Conservation (phyloP, 2,888 invertebrate genomes). For the Sabatieria punctata region DNA sequence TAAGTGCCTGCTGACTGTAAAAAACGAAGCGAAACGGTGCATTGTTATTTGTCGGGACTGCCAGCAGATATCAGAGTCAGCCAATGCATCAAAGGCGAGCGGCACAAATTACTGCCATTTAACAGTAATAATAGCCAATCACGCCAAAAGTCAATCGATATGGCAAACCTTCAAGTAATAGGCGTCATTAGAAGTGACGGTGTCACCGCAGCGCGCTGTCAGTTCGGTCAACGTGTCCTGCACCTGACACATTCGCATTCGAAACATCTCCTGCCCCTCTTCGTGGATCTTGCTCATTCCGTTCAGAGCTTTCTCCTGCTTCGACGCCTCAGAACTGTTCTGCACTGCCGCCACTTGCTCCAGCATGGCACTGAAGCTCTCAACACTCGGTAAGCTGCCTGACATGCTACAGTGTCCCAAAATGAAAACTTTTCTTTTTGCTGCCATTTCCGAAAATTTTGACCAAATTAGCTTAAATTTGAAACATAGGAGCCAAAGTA, state of each 20-base stretch:
- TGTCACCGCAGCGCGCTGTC: neutral
- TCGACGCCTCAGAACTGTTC: neutral
- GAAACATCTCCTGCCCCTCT: neutral
- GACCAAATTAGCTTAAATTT: no score
- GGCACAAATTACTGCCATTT: neutral
- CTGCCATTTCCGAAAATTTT: no score
- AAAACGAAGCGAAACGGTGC: neutral
- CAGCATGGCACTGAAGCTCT: no score
- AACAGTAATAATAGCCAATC: no score
- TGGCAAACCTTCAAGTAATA: constrained; percentile 8
- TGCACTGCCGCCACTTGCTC: neutral
- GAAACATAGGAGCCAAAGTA: no score
- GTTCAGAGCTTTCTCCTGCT: neutral
- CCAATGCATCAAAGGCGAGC: neutral
- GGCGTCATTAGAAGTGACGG: constrained; percentile 10
- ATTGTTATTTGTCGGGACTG: neutral
- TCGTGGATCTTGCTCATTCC: neutral
- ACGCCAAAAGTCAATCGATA: no score
- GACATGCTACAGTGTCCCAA: no score
- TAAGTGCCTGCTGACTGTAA: neutral
- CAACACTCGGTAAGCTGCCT: no score
- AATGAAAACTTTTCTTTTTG: no score
- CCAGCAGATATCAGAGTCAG: neutral
- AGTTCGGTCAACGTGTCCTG: constrained; percentile 1
- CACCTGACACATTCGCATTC: neutral